Percentiles rank a stretch among this genome's conserved stretches.
Conservation (phyloP, 2,888 invertebrate genomes). For the Lasioglossum malachurum region DNA sequence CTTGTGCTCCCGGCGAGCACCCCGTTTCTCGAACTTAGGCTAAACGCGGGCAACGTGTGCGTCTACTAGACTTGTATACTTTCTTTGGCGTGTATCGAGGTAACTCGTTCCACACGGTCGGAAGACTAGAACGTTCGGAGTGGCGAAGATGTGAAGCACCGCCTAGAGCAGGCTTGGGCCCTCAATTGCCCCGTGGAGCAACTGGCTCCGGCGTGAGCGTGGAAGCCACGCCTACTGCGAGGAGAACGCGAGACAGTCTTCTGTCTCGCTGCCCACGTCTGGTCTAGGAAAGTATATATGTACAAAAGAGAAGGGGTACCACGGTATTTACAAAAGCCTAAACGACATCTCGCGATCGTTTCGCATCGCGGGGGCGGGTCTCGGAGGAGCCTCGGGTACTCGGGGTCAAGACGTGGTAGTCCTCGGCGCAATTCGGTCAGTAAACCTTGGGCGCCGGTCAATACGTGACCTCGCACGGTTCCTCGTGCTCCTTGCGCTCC, state of each 20-base stretch:
- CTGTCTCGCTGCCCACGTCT: neutral
- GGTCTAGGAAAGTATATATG: neutral
- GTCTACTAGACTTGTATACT: neutral
- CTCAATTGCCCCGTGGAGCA: neutral
- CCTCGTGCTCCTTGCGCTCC: slow-evolving; percentile 78
- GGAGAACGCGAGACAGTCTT: neutral
- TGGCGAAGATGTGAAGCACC: neutral
- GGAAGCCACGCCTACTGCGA: neutral
- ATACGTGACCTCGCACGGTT: slow-evolving; percentile 75
- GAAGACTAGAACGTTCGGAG: slow-evolving; percentile 30
- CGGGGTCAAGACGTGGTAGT: slow-evolving; percentile 12
- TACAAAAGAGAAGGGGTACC: neutral
- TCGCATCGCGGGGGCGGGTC: neutral
- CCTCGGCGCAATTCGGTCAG: slow-evolving; percentile 45
- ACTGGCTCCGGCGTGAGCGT: neutral
- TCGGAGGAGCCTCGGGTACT: neutral
- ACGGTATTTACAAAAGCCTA: slow-evolving; percentile 4
- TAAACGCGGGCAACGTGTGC: neutral
- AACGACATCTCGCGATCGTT: neutral
- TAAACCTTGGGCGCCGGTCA: slow-evolving; percentile 59
- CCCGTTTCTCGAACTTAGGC: slow-evolving; percentile 4
- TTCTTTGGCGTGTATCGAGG: slow-evolving; percentile 53
- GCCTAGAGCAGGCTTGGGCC: neutral
- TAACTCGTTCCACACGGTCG: slow-evolving; percentile 34
- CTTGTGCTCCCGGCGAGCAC: neutral